phyloP scores from a whole-genome alignment of 1,140 invertebrate genomes.

The Sipha flava region DNA sequence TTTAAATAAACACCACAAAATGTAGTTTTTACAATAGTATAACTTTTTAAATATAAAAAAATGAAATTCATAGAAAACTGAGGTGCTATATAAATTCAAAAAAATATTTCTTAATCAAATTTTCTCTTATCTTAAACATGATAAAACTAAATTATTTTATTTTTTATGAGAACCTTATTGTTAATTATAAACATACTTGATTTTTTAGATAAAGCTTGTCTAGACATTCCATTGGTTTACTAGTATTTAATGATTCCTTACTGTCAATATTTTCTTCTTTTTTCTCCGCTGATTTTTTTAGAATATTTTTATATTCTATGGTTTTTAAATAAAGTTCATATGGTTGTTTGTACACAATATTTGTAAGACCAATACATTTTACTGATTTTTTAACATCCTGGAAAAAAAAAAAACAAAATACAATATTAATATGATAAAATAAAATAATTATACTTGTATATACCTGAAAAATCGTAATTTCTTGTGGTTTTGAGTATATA shows the following conservation, averaged over 20 bases:
- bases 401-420: not conserved
- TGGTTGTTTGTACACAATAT: conserved; percentile 1
- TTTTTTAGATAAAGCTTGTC: not conserved
- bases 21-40: no score
- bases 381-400: not conserved
- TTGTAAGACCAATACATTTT: not conserved
- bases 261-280: not conserved
- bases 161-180: no score
- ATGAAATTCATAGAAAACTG: no score
- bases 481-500: not conserved
- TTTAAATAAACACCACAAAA: no score
- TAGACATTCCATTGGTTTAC: not conserved
- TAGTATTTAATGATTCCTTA: not conserved
- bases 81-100: no score
- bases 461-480: conserved; percentile 5
- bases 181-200: not conserved
- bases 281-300: not conserved
- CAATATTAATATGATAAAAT: not conserved
- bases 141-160: no score
- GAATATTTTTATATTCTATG: not conserved
- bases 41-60: no score
- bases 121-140: no score
- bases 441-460: not conserved
- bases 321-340: conserved; percentile 8
- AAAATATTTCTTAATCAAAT: no score